Base-by-base conservation (phyloP, 2,797 vertebrate species). In the Neosalanx taihuensis region DNA sequence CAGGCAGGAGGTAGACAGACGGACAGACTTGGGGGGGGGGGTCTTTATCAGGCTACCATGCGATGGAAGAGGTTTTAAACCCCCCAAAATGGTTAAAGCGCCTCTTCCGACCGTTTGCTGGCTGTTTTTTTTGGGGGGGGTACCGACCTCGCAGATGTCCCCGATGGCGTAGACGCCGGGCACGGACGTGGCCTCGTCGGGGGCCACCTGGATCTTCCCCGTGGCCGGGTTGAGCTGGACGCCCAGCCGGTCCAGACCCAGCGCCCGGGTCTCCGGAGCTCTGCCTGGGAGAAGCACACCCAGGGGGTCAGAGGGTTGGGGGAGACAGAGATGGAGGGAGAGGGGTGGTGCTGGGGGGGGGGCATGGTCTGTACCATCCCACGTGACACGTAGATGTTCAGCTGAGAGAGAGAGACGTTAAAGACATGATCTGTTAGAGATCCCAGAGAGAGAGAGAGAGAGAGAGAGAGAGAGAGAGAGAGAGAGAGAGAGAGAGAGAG, bases 151-250 rank as follows among this genome's bases (percentile, higher is more conserved):
- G 0, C 93, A 83, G 64, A 97, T 93, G 76, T 99, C 97, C 69
- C 97, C 97, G 0, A 99, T 83, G 73, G 97, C 96, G 10, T 92
- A 99, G 84, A 99, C 92, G 84, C 95, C 94, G 71, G 94, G 92
- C 76, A 96, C 85, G 0, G 96, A 96, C 41, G 97, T 96, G 64
- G 92, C 88, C 78, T 99, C 97, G 17, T 75, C 85, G 4, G 90
- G 82, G 12, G 91, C 90, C n/a, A 98, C 92, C 23, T 95, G 67
- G 72, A 99, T 93, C 84, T 99, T 99, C 67, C 94, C 93, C 1
- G 90, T 93, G 71, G 92, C 83, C 30, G 91, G 79, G 84, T 92
- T 89, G 67, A 90, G 89, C 71, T 87, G 81, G 66, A 99, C 91
- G 3, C 94, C 94, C 0, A 91, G 86, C 66, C 86, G 74, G 74